Evolutionary conservation across 1,140 invertebrate genomes (phyloP), one percentile per base, ranked within the genome.

Genomic region (Drosophila tani): DNA sequence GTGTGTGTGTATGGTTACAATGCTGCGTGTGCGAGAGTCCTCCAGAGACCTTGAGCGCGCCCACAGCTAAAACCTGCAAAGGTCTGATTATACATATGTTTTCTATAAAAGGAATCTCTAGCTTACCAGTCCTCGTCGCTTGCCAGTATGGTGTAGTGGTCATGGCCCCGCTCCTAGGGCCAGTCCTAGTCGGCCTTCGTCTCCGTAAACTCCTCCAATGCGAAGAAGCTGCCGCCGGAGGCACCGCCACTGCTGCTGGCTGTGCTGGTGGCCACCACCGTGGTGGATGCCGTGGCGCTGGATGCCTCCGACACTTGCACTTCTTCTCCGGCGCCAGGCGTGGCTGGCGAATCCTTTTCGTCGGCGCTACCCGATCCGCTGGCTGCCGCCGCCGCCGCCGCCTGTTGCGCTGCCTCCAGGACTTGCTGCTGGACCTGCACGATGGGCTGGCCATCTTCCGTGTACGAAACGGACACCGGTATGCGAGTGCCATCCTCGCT

Each of bases 401-500:
- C 79, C 40, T 85, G 78, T 29, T 81, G 80, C 14, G 73, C 79
- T 14, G 80, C 74, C 65, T 91, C 91, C 58, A 87, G 56, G 11
- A 92, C 81, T 43, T 92, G 91, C 49, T 92, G 91, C 47, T 92
- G 90, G 29, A 92, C 90, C 40, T 91, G 90, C 11, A 92, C 90
- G 57, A 92, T 91, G 35, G 87, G 91, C 62, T 92, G 90, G 55
- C 90, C 91, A 67, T 93, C 90, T 50, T 87, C 86, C 14, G 92
- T 92, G 56, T 92, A 93, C 27, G 92, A 92, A 0, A 93, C 91
- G 14, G 92, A 93, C 3, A 93, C 92, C 7, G 92, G 92, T 53
- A 93, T 93, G 29, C 91, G 91, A 14, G 91, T 93, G 15, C 92
- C 92, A 71, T 93, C 92, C 50, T 93, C 92, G 49, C 92, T 91